These are phyloP conservation scores for Pseudomugil tenellus DNA, from an alignment of 2,797 vertebrate genomes.

Conservation along the genomic window DNA sequence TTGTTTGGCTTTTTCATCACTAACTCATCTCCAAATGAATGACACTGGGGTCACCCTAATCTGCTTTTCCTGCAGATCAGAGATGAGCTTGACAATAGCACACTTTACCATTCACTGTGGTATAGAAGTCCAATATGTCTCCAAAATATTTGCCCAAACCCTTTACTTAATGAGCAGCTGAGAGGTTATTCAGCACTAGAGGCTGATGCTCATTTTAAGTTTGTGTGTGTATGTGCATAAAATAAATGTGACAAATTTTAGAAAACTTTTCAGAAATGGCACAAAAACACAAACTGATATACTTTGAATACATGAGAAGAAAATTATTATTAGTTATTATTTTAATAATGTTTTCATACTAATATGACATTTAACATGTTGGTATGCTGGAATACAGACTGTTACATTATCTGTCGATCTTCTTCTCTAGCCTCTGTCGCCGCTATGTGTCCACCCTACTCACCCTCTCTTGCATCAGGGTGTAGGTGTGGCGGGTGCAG, in stretches of 20 bases:
- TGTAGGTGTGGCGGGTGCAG: slow-evolving; percentile 67
- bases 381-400: slow-evolving; percentile 51
- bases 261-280: neutral
- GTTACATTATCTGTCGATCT: slow-evolving; percentile 66
- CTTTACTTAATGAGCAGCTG: slow-evolving; percentile 72
- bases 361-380: slow-evolving; percentile 23
- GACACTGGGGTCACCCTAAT: slow-evolving; percentile 79
- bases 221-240: slow-evolving; percentile 14
- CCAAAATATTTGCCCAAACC: slow-evolving; percentile 78
- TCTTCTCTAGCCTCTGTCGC: slow-evolving; percentile 60
- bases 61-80: slow-evolving; percentile 78
- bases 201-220: slow-evolving; percentile 44
- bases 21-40: slow-evolving; percentile 78
- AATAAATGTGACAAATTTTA: slow-evolving; percentile 26
- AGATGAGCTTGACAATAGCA: slow-evolving; percentile 64
- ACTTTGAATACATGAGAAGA: neutral
- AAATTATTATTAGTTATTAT: neutral
- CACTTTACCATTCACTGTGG: slow-evolving; percentile 59
- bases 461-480: slow-evolving; percentile 63
- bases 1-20: slow-evolving; percentile 73
- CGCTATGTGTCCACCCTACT: slow-evolving; percentile 25
- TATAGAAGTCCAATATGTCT: slow-evolving; percentile 67
- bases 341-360: neutral
- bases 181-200: slow-evolving; percentile 64
- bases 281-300: neutral